Conservation (phyloP, 2,113 vertebrate genomes). For the Pitta sordida region DNA sequence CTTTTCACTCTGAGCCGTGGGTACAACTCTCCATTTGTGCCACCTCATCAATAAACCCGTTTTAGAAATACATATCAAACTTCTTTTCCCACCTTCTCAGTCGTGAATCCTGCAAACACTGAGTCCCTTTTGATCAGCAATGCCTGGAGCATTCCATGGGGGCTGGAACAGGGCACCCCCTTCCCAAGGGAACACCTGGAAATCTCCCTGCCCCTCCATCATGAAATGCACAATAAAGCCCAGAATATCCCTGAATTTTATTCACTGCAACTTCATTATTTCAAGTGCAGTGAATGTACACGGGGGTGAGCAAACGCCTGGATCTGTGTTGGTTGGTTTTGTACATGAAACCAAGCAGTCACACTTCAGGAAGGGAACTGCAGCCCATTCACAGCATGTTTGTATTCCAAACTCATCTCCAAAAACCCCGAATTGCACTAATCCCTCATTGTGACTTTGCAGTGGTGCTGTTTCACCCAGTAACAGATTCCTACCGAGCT, state of each 20-base stretch:
- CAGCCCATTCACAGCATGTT: background rate
- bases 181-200: background rate
- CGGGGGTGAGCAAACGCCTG: background rate
- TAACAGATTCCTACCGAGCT: background rate
- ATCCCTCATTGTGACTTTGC: background rate
- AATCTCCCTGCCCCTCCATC: background rate
- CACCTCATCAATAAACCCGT: fast-evolving
- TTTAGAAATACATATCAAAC: background rate
- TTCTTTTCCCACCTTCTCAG: background rate
- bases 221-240: background rate
- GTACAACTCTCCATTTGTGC: background rate
- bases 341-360: background rate
- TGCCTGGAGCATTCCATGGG: fast-evolving
- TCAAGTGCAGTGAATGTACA: background rate
- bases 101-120: background rate
- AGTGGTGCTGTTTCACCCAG: background rate
- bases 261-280: background rate
- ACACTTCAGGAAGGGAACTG: background rate
- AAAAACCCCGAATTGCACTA: background rate
- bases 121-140: background rate
- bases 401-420: background rate
- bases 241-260: background rate
- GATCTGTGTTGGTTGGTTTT: background rate
- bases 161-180: background rate
- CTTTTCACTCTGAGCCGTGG: background rate